Conservation (phyloP, 2,888 invertebrate species). For the Polyommatus icarus region DNA sequence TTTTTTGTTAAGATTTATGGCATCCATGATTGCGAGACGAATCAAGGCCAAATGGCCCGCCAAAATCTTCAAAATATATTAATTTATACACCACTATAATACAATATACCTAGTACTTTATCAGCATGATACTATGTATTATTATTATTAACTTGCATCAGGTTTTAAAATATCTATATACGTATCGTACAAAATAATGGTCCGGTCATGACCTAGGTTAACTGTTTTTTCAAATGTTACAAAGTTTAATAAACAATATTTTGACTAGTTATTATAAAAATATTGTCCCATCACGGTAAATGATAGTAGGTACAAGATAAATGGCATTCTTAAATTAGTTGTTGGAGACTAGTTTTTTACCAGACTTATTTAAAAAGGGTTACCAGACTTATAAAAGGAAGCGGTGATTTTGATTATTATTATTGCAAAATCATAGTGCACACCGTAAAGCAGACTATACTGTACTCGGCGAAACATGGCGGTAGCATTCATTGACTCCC, state of each 20-base stretch:
- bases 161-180: neutral
- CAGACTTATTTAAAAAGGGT: too few relatives aligned
- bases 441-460: too few relatives aligned
- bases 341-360: too few relatives aligned
- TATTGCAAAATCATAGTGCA: too few relatives aligned
- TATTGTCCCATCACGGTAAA: neutral
- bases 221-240: slow-evolving; percentile 2
- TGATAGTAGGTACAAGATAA: neutral
- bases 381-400: too few relatives aligned
- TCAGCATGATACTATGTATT: neutral
- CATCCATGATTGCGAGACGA: neutral
- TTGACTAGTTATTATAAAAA: neutral
- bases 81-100: neutral
- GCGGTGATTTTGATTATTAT: too few relatives aligned
- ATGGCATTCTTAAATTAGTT: too few relatives aligned
- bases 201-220: slow-evolving; percentile 18
- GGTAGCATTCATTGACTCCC: too few relatives aligned
- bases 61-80: neutral
- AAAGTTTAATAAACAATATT: slow-evolving; percentile 3
- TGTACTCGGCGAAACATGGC: too few relatives aligned
- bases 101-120: neutral
- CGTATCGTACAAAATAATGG: neutral
- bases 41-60: slow-evolving; percentile 8
- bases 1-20: neutral
- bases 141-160: neutral